Conservation (phyloP, 2,113 vertebrate species). For the Entomyzon cyanotis region DNA sequence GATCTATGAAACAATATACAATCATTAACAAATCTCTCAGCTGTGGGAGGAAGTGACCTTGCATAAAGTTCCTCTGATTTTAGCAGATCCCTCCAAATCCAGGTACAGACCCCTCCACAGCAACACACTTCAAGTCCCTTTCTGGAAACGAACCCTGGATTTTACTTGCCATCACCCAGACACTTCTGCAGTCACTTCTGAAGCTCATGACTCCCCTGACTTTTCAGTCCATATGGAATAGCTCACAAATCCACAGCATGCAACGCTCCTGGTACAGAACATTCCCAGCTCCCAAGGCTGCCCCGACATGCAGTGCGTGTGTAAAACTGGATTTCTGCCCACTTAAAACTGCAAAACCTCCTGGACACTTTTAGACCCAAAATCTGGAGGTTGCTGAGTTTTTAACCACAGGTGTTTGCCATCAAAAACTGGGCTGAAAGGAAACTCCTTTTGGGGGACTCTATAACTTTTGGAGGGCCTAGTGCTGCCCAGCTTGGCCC, state of each 20-base stretch:
- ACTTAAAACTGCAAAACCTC: neutral
- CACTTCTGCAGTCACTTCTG: neutral
- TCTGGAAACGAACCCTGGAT: neutral
- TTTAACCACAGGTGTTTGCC: neutral
- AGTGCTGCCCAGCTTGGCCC: rapidly evolving
- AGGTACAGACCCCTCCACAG: neutral
- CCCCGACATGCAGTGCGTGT: rapidly evolving
- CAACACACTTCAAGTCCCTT: rapidly evolving
- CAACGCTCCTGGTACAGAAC: rapidly evolving
- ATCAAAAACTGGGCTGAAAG: neutral
- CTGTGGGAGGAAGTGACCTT: neutral
- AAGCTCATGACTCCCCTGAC: neutral
- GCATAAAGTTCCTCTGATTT: neutral
- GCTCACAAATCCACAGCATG: neutral
- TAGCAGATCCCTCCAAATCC: neutral
- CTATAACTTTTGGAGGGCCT: rapidly evolving
- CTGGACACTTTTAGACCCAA: neutral
- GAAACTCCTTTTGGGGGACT: rapidly evolving
- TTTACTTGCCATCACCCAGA: neutral
- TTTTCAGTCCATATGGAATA: neutral
- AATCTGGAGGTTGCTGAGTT: rapidly evolving
- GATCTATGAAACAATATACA: neutral
- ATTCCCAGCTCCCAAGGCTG: neutral
- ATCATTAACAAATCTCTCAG: neutral
- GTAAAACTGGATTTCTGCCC: neutral